These are phyloP conservation scores for Calameuta pallipes DNA, from an alignment of 2,888 invertebrate species.

Conservation along the genomic window DNA sequence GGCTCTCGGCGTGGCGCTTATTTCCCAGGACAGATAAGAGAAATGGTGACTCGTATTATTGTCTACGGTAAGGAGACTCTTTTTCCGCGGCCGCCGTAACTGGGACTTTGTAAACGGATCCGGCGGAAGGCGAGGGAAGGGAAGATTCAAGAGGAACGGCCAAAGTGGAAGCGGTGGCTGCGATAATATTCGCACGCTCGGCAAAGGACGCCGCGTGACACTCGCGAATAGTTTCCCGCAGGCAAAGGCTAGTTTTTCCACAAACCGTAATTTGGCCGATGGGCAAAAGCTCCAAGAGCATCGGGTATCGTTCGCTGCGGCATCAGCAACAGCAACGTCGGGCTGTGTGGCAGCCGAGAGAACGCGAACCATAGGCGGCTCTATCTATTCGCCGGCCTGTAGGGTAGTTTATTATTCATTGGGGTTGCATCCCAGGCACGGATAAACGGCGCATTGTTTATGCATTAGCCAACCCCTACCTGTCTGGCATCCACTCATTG, in stretches of 20 bases:
- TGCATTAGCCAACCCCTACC: slow-evolving; percentile 53
- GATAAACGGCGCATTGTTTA: slow-evolving; percentile 61
- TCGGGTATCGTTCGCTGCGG: not conserved
- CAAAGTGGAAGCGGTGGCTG: not conserved
- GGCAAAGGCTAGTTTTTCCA: not conserved
- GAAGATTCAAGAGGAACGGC: not conserved
- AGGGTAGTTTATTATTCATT: slow-evolving; percentile 59
- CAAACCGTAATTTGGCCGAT: not conserved
- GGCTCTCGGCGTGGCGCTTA: not conserved
- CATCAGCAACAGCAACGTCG: not conserved
- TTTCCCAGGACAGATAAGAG: not conserved
- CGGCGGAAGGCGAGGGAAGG: not conserved
- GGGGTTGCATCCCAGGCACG: slow-evolving; percentile 51
- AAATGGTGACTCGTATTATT: not conserved
- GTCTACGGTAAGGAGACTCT: not conserved
- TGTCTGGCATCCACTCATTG: not conserved
- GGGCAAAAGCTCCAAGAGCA: not conserved
- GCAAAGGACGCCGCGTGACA: not conserved
- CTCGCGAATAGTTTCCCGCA: not conserved
- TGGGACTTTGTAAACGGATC: not conserved
- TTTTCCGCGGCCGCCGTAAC: not conserved
- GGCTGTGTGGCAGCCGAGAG: not conserved
- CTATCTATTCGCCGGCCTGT: slow-evolving; percentile 41
- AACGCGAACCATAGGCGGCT: slow-evolving; percentile 21
- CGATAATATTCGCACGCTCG: slow-evolving; percentile 37